phyloP scores from a whole-genome alignment of 2,113 vertebrate genomes.

The Macquaria australasica region DNA sequence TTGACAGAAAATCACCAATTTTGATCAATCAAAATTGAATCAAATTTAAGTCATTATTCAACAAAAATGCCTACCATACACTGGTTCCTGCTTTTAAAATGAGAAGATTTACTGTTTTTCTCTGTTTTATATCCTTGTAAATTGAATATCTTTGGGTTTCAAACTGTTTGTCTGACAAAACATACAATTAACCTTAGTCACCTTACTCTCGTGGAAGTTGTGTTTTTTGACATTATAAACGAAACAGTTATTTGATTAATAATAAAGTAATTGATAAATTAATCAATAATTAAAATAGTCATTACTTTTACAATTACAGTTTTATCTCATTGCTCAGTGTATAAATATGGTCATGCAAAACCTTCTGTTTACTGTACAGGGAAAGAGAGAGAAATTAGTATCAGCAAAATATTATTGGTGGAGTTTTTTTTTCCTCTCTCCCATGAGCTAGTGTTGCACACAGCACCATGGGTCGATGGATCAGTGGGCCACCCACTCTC shows the following conservation, averaged over 20 bases:
- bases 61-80: background rate
- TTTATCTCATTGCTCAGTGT: slow-evolving; percentile 7
- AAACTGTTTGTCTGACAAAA: background rate
- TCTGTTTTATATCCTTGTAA: background rate
- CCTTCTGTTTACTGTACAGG: slow-evolving; percentile 10
- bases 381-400: slow-evolving; percentile 34
- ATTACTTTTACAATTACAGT: background rate
- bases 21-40: too few species aligned
- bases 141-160: background rate
- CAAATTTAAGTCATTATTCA: background rate
- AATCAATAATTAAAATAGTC: background rate
- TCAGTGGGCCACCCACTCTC: slow-evolving; percentile 71
- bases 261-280: background rate
- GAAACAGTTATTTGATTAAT: background rate
- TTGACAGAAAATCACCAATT: background rate
- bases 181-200: background rate
- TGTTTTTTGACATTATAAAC: background rate
- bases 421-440: slow-evolving; percentile 27
- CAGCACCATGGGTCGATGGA: slow-evolving; percentile 73
- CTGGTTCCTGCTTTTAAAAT: background rate
- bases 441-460: slow-evolving; percentile 66
- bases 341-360: background rate
- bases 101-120: background rate
- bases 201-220: background rate
- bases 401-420: slow-evolving; percentile 41